Conservation (phyloP, 2,797 vertebrate genomes). For the Silurus aristotelis region DNA sequence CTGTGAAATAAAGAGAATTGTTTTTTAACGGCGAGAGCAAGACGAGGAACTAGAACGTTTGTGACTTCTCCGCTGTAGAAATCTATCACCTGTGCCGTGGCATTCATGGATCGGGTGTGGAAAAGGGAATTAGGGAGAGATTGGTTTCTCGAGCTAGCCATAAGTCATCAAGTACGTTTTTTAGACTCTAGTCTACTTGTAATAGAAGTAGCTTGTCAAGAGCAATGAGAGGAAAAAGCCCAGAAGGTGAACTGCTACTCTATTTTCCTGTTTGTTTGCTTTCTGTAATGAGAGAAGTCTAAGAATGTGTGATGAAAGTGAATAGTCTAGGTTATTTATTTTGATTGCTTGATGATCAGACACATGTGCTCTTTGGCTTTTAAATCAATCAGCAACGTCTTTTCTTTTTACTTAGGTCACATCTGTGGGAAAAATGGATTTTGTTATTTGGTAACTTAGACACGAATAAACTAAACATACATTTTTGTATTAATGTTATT, state of each 20-base stretch:
- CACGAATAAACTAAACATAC: neutral
- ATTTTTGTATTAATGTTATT: no score
- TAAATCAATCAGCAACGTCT: neutral
- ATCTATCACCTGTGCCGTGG: conserved; percentile 42
- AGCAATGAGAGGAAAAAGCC: conserved; percentile 40
- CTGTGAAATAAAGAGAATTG: conserved; percentile 55
- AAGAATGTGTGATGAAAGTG: conserved; percentile 34
- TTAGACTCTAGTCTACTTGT: conserved; percentile 28
- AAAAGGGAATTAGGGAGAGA: conserved; percentile 50
- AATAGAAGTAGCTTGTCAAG: conserved; percentile 46
- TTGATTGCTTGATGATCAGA: neutral
- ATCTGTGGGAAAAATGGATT: neutral
- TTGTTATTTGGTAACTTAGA: neutral
- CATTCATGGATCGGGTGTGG: conserved; percentile 37
- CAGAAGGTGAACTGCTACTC: conserved; percentile 23
- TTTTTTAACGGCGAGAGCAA: conserved; percentile 48
- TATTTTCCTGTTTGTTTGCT: conserved; percentile 37
- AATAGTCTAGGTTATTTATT: neutral
- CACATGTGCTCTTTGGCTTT: neutral
- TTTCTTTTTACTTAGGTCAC: neutral
- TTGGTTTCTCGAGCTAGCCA: conserved; percentile 54
- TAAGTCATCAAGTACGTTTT: conserved; percentile 39
- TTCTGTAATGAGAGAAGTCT: conserved; percentile 34
- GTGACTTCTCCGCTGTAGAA: conserved; percentile 26
- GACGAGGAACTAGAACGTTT: conserved; percentile 26